Evolutionary conservation across 2,113 vertebrate genomes (phyloP), one percentile per base, ranked within the genome.

Genomic region (Alexandromys fortis): DNA sequence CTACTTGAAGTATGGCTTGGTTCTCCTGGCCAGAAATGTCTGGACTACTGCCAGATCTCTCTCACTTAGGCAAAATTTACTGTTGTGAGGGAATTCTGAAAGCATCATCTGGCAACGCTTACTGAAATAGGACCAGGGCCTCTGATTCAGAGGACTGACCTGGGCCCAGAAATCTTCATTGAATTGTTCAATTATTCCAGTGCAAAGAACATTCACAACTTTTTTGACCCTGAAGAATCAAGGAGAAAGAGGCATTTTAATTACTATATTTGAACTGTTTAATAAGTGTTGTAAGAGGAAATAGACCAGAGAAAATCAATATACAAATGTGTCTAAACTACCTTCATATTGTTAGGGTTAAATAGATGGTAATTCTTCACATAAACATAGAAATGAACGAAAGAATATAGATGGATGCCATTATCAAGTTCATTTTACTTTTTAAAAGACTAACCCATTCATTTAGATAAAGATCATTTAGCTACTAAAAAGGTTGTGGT

Each of bases 261-360:
- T 83, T 73, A 93, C 88, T 24, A 85, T 90, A 12, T 7, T 16
- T 78, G 3, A 47, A 30, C 45, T 67, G 89, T 89, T 52, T 81
- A 85, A 77, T 76, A 96, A 93, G 70, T 73, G 55, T 38, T 73
- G 63, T 58, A 92, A 73, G 77, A 90, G 67, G 67, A 97, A 95
- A 68, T 11, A 77, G 38, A 94, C 7, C 35, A 82, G 78, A 72
- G 73, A 97, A 95, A 88, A 94, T 92, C 90, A 81, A 52, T 76
- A 67, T 52, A 42, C 13, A 90, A 67, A 67, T 22, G 14, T 17
- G 13, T 65, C 33, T 78, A 78, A 67, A 67, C 22, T 85, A 88
- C 19, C 38, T 49, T 33, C 19, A 35, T 86, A 65, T n/a, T 16
- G 22, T 52, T 68, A 94, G n/a, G 13, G 19, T 65, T 90, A 94